Percentiles rank a stretch among this genome's conserved stretches.
phyloP scores from a whole-genome alignment of 2,113 vertebrate genomes.

The Aldabrachelys gigantea region DNA sequence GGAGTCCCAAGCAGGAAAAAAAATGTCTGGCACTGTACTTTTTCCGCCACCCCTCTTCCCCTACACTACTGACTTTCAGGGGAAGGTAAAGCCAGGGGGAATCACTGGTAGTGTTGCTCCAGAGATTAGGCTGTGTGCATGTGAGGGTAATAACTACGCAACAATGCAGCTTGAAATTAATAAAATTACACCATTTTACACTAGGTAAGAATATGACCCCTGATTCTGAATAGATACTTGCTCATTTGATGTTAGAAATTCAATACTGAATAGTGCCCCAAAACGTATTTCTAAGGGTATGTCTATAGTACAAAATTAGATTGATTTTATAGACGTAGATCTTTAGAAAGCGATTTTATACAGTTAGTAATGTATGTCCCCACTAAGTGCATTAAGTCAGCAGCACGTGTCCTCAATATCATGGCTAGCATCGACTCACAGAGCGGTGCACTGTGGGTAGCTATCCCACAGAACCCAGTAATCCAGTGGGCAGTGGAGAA shows the following conservation, averaged over 20 bases:
- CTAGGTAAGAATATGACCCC: background rate
- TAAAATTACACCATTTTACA: background rate
- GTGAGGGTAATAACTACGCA: background rate
- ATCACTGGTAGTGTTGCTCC: slow-evolving; percentile 7
- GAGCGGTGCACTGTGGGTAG: too few species aligned
- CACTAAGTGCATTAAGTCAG: too few species aligned
- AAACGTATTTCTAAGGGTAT: background rate
- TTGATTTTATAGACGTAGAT: too few species aligned
- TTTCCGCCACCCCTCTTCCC: slow-evolving; percentile 15
- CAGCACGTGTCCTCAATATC: too few species aligned
- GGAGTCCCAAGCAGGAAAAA: too few species aligned
- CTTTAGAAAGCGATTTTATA: too few species aligned
- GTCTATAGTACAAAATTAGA: too few species aligned
- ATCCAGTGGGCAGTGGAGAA: too few species aligned
- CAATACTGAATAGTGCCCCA: background rate
- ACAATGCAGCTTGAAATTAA: background rate
- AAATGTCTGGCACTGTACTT: background rate
- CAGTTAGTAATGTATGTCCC: too few species aligned
- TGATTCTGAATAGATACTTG: background rate
- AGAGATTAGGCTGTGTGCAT: background rate
- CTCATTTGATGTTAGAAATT: background rate
- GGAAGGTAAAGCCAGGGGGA: background rate
- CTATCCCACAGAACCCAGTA: too few species aligned
- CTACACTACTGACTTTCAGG: background rate
- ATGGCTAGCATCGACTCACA: too few species aligned